Base-by-base conservation (phyloP, 2,797 vertebrate genomes). In the Sarcoramphus papa region DNA sequence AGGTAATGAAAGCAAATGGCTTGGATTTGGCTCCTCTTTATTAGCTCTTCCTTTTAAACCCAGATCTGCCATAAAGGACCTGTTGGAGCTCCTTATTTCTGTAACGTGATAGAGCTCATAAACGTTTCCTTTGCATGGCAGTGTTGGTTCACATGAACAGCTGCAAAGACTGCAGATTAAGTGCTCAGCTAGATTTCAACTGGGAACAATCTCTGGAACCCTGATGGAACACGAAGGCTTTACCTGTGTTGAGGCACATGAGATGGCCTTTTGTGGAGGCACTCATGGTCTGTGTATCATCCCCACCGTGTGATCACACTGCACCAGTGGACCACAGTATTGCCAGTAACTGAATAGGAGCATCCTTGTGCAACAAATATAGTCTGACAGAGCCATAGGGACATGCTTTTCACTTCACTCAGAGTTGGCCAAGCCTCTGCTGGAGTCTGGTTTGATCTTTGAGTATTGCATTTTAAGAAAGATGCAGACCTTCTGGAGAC, bases 281-380 rank as follows among this genome's bases (percentile, higher is more conserved):
- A 35, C 41, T 35, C 17, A 3, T 9, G 24, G 19, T 12, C 41
- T 40, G 23, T 27, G 16, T 31, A 27, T 50, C 3, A 3, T 21
- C n/a, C 31, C 40, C 30, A 59, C 14, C 0, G 0, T 15, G 48
- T 14, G 30, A 15, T 19, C 63, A 54, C 37, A 74, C 24, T 3
- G 24, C 24, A 17, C 17, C 63, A 76, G 7, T 30, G 35, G 10
- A 28, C 9, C 75, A 14, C 24, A 25, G 12, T 40, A 20, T 27
- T 5, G 1, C 35, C 40, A 31, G 15, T 14, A 22, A 13, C 53
- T 47, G 50, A 68, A 60, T 4, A 40, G 47, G 14, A 60, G 18
- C 41, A 54, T 33, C 40, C n/a, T 53, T 41, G 45, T 77, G 25
- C 37, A 48, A 48, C 30, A n/a, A 54, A 30, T 41, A 21, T 21